phyloP scores from a whole-genome alignment of 2,888 invertebrate species.

The Automeris io region DNA sequence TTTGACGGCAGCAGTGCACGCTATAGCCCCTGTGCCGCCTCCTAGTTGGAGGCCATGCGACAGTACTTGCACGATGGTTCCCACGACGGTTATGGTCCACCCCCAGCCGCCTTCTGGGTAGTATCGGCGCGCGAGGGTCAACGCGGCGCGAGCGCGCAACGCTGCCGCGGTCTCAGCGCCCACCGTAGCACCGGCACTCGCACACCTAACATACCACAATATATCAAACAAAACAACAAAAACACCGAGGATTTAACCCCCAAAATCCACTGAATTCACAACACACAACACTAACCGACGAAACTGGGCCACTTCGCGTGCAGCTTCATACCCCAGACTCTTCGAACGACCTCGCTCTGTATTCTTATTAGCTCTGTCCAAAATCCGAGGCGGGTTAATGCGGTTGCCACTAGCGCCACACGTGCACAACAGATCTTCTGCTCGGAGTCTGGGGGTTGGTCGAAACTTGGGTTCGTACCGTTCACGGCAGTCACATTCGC shows the following conservation, averaged over 20 bases:
- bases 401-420: conserved; percentile 53
- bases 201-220: conserved; percentile 61
- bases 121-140: conserved; percentile 84
- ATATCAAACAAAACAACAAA: conserved; percentile 22
- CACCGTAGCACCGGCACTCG: conserved; percentile 67
- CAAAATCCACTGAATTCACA: conserved; percentile 9
- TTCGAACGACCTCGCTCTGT: conserved; percentile 68
- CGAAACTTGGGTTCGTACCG: conserved; percentile 35
- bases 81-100: conserved; percentile 86
- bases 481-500: conserved; percentile 56
- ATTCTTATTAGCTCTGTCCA: conserved; percentile 39
- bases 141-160: conserved; percentile 78
- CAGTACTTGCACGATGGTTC: conserved; percentile 83
- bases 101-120: conserved; percentile 94
- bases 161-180: conserved; percentile 65
- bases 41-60: conserved; percentile 86
- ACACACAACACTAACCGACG: conserved; percentile 61
- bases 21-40: conserved; percentile 80
- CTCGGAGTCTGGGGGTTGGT: conserved; percentile 31
- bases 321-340: conserved; percentile 69
- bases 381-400: conserved; percentile 21
- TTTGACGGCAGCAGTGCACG: conserved; percentile 78
- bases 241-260: not conserved
- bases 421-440: conserved; percentile 57
- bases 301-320: conserved; percentile 69